Conservation (phyloP, 2,113 vertebrate species). For the Forbesichthys agassizii region DNA sequence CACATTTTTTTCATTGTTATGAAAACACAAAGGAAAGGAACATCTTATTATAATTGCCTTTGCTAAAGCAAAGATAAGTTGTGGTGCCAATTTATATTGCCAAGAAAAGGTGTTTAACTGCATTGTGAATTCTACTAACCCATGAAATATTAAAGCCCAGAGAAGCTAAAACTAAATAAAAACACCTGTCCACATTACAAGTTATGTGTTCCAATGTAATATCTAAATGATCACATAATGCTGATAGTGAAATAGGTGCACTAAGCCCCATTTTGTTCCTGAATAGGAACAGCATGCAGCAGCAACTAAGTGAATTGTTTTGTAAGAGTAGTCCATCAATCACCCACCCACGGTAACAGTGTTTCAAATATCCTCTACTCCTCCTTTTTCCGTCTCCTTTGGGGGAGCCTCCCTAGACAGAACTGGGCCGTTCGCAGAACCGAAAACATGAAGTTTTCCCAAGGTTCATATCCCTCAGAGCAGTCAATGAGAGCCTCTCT, state of each 20-base stretch:
- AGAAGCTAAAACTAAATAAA: background rate
- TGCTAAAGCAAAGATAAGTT: background rate
- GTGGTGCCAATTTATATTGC: background rate
- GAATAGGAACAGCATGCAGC: background rate
- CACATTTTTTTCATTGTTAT: background rate
- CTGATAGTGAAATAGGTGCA: background rate
- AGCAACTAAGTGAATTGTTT: slow-evolving; percentile 8
- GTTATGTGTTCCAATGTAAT: background rate
- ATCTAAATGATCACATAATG: background rate
- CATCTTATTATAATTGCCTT: background rate
- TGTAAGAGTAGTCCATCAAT: slow-evolving; percentile 11
- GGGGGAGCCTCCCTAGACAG: slow-evolving; percentile 48
- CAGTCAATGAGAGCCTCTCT: slow-evolving; percentile 70
- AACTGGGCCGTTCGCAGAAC: slow-evolving; percentile 55
- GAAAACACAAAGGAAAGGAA: background rate
- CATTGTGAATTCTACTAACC: background rate
- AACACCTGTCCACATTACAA: no score
- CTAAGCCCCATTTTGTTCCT: slow-evolving; percentile 2
- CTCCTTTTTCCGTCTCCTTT: slow-evolving; percentile 20
- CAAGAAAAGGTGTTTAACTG: background rate
- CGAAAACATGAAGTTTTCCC: slow-evolving; percentile 46
- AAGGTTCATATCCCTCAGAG: slow-evolving; percentile 62
- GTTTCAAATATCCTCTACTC: slow-evolving; percentile 20
- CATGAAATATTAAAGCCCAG: background rate
- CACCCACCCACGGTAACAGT: slow-evolving; percentile 10